Evolutionary conservation across 2,797 vertebrate genomes (phyloP).

Genomic region (Coluber constrictor): DNA sequence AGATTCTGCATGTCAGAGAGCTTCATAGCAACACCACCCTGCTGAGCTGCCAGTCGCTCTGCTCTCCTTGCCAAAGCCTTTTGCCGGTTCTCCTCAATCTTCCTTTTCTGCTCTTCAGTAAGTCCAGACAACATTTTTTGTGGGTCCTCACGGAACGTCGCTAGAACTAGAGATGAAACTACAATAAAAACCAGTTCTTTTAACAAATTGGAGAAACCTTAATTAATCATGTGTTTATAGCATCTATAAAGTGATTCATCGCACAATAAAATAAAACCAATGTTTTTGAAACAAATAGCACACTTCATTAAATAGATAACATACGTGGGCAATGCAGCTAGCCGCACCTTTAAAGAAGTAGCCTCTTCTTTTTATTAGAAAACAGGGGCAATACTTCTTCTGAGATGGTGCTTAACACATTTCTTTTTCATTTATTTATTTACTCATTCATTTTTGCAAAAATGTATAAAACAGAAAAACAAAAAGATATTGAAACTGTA

Average conservation of each 20-base stretch:
- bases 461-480: background rate
- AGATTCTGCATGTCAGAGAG: background rate
- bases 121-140: conserved; percentile 82
- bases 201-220: background rate
- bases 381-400: background rate
- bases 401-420: background rate
- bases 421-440: background rate
- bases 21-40: rapidly evolving
- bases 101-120: conserved; percentile 85
- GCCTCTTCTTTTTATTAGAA: background rate
- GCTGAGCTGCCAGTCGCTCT: conserved; percentile 77
- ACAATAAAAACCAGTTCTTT: background rate
- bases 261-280: background rate
- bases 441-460: background rate
- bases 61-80: conserved; percentile 88
- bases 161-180: background rate
- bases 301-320: background rate
- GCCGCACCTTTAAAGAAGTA: background rate
- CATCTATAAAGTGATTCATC: background rate
- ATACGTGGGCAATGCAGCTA: background rate
- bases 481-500: background rate
- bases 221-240: background rate
- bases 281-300: background rate
- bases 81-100: conserved; percentile 89
- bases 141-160: background rate